These are phyloP conservation scores for Geodia barretti DNA, from an alignment of 37 sponge, comb jelly and placozoan genomes.

Conservation along the genomic window DNA sequence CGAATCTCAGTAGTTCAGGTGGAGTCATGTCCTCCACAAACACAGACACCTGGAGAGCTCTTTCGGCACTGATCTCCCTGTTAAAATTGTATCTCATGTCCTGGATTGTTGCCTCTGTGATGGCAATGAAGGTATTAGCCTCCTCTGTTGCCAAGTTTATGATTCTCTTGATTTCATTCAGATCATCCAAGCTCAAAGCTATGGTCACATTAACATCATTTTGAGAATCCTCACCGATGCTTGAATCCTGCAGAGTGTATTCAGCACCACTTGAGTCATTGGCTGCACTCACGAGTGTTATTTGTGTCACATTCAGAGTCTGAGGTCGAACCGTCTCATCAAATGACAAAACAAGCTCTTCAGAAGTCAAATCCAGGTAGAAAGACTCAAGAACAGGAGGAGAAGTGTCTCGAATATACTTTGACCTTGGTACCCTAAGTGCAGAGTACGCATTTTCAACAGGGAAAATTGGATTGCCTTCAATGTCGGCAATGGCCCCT, in stretches of 20 bases:
- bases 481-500: conserved; percentile 47
- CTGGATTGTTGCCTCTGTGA: conserved; percentile 39
- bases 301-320: conserved; percentile 62
- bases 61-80: conserved; percentile 17
- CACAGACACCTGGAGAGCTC: conserved; percentile 37
- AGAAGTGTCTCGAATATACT: conserved; percentile 58
- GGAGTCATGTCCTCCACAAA: conserved; percentile 49
- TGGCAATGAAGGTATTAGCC: conserved; percentile 55
- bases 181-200: conserved; percentile 60
- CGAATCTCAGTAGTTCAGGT: conserved; percentile 58
- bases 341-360: conserved; percentile 67
- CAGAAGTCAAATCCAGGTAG: conserved; percentile 74
- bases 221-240: conserved; percentile 15
- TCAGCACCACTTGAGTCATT: neutral
- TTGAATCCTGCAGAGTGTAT: conserved; percentile 53
- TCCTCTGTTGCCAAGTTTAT: conserved; percentile 55
- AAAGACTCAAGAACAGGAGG: conserved; percentile 62
- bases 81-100: conserved; percentile 77
- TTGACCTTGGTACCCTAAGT: conserved; percentile 18
- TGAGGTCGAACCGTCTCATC: conserved; percentile 72
- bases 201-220: conserved; percentile 46
- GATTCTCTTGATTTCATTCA: conserved; percentile 84
- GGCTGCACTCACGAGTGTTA: conserved; percentile 40
- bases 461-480: conserved; percentile 53
- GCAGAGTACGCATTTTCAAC: conserved; percentile 55